phyloP scores from a whole-genome alignment of 1,140 invertebrate species.

The Sarcophaga peregrina region DNA sequence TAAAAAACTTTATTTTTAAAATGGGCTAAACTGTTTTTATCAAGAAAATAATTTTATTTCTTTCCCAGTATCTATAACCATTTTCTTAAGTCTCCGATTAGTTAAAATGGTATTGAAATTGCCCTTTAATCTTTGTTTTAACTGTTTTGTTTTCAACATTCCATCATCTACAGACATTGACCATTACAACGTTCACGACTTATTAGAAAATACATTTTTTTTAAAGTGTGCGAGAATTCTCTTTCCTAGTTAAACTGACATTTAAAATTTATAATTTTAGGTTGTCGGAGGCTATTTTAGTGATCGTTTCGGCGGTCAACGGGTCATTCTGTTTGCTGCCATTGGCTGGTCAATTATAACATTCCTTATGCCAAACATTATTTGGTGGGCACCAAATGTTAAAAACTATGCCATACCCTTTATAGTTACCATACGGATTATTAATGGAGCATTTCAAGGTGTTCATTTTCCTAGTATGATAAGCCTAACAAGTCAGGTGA shows the following conservation, averaged over 20 bases:
- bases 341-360: constrained; percentile 77
- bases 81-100: no score
- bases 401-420: constrained; percentile 70
- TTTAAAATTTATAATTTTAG: constrained; percentile 52
- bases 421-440: constrained; percentile 72
- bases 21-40: background rate
- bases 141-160: no score
- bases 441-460: constrained; percentile 79
- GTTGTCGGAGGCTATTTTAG: constrained; percentile 75
- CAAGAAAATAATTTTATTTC: constrained; percentile 12
- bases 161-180: no score
- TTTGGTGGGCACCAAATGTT: constrained; percentile 71
- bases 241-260: no score
- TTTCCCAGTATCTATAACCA: background rate
- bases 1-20: background rate
- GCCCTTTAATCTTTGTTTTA: no score
- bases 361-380: constrained; percentile 76
- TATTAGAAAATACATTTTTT: no score
- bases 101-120: no score
- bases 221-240: no score
- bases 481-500: constrained; percentile 74
- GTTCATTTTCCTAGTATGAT: constrained; percentile 79
- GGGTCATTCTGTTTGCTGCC: constrained; percentile 74
- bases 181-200: no score
- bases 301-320: constrained; percentile 77